Conservation (phyloP, 2,113 vertebrate genomes). For the Nansenia antarctica region DNA sequence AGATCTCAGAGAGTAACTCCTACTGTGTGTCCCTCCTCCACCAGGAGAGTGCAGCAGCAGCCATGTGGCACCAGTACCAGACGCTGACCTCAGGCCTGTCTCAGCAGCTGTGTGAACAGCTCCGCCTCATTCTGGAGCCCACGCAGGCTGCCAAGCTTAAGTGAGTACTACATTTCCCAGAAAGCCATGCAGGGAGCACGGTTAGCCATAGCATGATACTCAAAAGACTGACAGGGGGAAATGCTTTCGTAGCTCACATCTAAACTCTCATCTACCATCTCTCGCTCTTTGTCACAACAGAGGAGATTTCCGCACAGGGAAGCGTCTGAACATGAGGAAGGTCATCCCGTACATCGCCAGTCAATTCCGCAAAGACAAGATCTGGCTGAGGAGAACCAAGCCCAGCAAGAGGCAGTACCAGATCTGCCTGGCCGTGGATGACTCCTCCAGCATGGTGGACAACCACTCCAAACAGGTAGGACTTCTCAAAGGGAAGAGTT, state of each 20-base stretch:
- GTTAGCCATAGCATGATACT: not conserved
- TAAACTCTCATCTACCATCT: not conserved
- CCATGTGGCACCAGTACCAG: conserved; percentile 93
- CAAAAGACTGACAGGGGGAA: too few species aligned
- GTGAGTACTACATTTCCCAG: conserved; percentile 63
- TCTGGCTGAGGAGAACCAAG: conserved; percentile 96
- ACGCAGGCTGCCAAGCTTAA: conserved; percentile 92
- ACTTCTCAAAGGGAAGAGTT: not conserved
- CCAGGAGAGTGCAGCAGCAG: conserved; percentile 85
- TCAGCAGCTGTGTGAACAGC: conserved; percentile 95
- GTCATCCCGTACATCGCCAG: conserved; percentile 98
- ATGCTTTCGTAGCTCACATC: not conserved
- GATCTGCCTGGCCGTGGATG: conserved; percentile 95
- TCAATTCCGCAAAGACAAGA: conserved; percentile 98
- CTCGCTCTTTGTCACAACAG: conserved; percentile 61
- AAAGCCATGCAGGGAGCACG: not conserved
- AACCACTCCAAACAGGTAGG: conserved; percentile 97
- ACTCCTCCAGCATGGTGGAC: conserved; percentile 97
- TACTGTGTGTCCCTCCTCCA: conserved; percentile 31
- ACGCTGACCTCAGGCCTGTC: conserved; percentile 88
- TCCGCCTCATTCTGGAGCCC: conserved; percentile 92
- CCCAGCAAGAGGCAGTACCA: conserved; percentile 97
- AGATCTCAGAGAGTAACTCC: not conserved
- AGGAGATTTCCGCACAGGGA: conserved; percentile 95
- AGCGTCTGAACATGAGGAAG: conserved; percentile 97